A percentile compares a stretch with the other conserved stretches of the same genome.
These are phyloP conservation scores for Passerina amoena DNA, from an alignment of 2,113 vertebrate species.

Conservation along the genomic window DNA sequence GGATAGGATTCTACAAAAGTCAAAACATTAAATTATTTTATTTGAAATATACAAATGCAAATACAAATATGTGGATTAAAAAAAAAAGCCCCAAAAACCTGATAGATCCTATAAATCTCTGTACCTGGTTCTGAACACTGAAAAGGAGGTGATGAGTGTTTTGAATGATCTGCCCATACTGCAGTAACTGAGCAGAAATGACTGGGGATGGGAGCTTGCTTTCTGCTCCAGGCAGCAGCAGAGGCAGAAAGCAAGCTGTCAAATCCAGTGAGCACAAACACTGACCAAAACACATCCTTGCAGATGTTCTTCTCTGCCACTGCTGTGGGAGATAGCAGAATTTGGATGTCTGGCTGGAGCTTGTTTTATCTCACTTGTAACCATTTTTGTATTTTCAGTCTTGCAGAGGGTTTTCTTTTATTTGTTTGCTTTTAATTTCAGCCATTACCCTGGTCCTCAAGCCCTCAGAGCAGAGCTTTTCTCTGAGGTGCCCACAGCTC, in stretches of 20 bases:
- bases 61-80: background rate
- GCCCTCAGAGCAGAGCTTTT: background rate
- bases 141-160: background rate
- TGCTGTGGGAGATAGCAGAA: background rate
- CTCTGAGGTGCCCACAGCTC: background rate
- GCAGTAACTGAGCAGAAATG: background rate
- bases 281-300: background rate
- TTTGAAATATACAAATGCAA: background rate
- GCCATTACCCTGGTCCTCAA: background rate
- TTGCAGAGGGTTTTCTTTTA: background rate
- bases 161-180: background rate
- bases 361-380: background rate
- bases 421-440: background rate
- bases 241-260: background rate
- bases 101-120: background rate
- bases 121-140: background rate
- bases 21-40: background rate
- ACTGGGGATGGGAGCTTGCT: background rate
- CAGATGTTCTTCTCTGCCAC: background rate
- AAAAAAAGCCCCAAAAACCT: background rate
- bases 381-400: background rate
- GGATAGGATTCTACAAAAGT: background rate
- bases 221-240: background rate
- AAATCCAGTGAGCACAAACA: background rate
- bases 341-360: background rate